Base-by-base conservation (phyloP, 2,797 vertebrate genomes). In the Gambusia yucatana region DNA sequence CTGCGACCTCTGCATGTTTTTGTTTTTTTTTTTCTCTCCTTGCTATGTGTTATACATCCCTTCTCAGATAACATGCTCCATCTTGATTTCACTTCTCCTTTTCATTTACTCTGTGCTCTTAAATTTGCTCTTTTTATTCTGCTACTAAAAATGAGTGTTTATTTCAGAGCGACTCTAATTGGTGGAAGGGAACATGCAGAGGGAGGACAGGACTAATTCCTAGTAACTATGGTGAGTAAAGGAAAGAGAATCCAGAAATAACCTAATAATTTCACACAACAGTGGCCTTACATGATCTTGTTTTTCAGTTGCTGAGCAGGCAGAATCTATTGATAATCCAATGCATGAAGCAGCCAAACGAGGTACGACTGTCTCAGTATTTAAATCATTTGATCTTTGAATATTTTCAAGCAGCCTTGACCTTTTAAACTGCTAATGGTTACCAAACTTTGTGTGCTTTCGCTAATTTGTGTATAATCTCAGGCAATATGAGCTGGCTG, bases 101-200 rank as follows among this genome's bases (percentile, higher is more conserved):
- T 43, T 36, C 1, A 33, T 47, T 33, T 14, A 41, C 17, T 63
- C 33, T 50, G 7, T 28, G 2, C 9, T 20, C 41, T 76, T 46
- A 46, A 76, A 28, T 50, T 2, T 13, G 13, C 0, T 50, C 33
- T 33, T 75, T 73, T 79, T 17, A 43, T 25, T 55, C 41, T 78
- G 28, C 39, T 20, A 67, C 14, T 20, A 16, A 36, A 41, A 22
- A 52, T 46, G 52, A 81, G 2, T 82, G 25, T 92, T 57, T 46
- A 91, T 70, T 86, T 30, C 90, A 99, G 98, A 99, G 96, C 94
- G 98, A 99, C 95, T 96, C 94, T 94, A 99, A 98, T 76, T 99
- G 98, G 98, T 99, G 98, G 98, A 99, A 99, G 91, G 98, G 98
- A 73, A 99, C 98, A 11, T 99, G 96, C 88, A 96, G 96, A 93